Base-by-base conservation (phyloP, 2,113 vertebrate genomes). In the Leptocoma aspasia region DNA sequence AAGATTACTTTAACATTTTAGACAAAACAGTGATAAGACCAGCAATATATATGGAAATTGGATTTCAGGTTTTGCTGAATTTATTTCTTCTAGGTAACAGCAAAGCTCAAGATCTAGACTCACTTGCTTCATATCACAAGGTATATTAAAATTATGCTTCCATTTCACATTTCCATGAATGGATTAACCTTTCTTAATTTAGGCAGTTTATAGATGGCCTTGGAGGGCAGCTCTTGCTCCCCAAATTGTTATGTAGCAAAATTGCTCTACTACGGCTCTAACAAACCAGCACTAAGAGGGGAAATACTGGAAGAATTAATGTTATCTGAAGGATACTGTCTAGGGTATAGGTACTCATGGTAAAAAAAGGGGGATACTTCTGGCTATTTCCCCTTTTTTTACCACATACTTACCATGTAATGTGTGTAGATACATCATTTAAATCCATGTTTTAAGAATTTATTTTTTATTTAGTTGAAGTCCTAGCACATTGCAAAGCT, bases 31-130 rank as follows among this genome's bases (percentile, higher is more conserved):
- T 70, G 94, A 94, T 96, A 96, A 97, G 59, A 85, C 86, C 82
- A 90, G 91, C 90, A 97, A 96, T 97, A 95, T 96, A 96, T 95
- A 96, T 95, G 96, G 94, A 96, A 97, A 96, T 97, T 30, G 53
- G 89, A 65, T 91, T 94, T 89, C 83, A 88, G 60, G 9, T 86
- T 94, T 92, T 90, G 63, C 94, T 94, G 89, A 88, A 89, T 89
- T 88, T 87, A 87, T 90, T 94, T 90, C 68, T 86, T 93, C 72
- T 89, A 81, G 47, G 94, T 77, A 91, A 82, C 45, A 89, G 69
- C 41, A 93, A 84, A 89, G 59, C 80, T 93, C 24, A 61, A 76
- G 50, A 82, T 70, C 82, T 90, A 78, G 95, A 61, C 78, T 89
- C 59, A 68, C 47, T 89, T 70, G 24, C 57, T 92, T 91, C 56